Evolutionary conservation across 2,113 vertebrate species (phyloP).

Genomic region (Callospermophilus lateralis): DNA sequence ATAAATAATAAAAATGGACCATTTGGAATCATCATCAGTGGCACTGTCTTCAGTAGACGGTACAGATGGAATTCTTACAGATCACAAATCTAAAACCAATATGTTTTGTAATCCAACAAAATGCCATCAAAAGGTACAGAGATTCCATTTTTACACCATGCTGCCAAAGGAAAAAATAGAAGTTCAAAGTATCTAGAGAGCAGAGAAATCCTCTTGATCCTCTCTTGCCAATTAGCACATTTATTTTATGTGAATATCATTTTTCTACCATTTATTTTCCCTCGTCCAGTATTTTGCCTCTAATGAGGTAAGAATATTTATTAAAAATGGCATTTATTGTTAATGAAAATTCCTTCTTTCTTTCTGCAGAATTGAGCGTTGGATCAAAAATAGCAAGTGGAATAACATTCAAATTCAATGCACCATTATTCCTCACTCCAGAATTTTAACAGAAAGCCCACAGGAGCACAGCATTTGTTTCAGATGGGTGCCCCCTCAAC

Average conservation of each 20-base stretch:
- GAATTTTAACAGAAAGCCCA: not conserved
- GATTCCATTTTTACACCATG: conserved; percentile 78
- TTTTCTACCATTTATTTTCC: conserved; percentile 70
- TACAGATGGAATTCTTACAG: conserved; percentile 82
- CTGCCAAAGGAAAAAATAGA: conserved; percentile 73
- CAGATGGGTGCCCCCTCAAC: not conserved
- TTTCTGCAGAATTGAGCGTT: conserved; percentile 14
- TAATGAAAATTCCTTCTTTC: conserved; percentile 73
- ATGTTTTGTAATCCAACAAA: conserved; percentile 83
- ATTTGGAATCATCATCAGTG: conserved; percentile 83
- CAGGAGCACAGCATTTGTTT: not conserved
- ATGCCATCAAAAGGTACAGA: conserved; percentile 83
- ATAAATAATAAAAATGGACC: conserved; percentile 81
- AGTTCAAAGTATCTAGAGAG: conserved; percentile 75
- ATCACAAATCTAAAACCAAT: conserved; percentile 87
- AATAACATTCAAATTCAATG: not conserved
- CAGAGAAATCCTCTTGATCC: conserved; percentile 28
- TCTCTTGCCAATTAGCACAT: conserved; percentile 59
- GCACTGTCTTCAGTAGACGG: conserved; percentile 74
- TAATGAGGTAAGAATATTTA: conserved; percentile 66
- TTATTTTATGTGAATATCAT: conserved; percentile 72
- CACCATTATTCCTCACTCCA: not conserved
- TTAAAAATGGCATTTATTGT: conserved; percentile 68
- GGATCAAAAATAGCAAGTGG: not conserved
- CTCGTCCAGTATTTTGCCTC: conserved; percentile 1